Evolutionary conservation across 2,113 vertebrate species (phyloP).

Genomic region (Prochilodus magdalenae): DNA sequence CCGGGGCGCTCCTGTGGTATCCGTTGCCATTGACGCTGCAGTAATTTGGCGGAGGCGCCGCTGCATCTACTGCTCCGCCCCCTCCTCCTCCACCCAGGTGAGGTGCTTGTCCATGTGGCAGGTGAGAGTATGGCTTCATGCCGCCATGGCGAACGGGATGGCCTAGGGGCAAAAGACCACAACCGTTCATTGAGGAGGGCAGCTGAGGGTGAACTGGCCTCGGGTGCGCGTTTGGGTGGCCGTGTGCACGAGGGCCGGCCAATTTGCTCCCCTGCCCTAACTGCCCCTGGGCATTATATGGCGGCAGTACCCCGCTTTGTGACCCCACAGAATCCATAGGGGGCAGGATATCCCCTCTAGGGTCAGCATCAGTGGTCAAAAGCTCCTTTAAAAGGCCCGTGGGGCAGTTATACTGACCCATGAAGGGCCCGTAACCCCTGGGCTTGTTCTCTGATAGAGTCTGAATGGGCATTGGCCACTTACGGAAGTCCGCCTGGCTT

Average conservation of each 20-base stretch:
- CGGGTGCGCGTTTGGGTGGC: slow-evolving; percentile 59
- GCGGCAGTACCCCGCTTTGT: slow-evolving; percentile 65
- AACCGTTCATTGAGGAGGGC: slow-evolving; percentile 81
- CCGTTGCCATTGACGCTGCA: slow-evolving; percentile 81
- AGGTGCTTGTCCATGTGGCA: slow-evolving; percentile 80
- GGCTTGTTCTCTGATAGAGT: slow-evolving; percentile 85
- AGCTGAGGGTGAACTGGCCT: slow-evolving; percentile 82
- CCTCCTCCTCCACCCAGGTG: slow-evolving; percentile 70
- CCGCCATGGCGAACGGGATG: slow-evolving; percentile 79
- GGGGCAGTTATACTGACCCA: slow-evolving; percentile 84
- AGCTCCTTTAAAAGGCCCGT: slow-evolving; percentile 92
- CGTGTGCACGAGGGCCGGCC: slow-evolving; percentile 66
- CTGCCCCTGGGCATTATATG: slow-evolving; percentile 68
- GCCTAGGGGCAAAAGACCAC: slow-evolving; percentile 82
- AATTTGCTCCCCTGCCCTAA: slow-evolving; percentile 81
- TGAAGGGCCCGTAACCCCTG: slow-evolving; percentile 75
- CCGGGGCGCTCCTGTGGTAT: slow-evolving; percentile 80
- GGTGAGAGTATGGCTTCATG: slow-evolving; percentile 84
- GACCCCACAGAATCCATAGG: slow-evolving; percentile 78
- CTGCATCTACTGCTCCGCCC: slow-evolving; percentile 44
- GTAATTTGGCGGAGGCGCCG: slow-evolving; percentile 62
- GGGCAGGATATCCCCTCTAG: slow-evolving; percentile 81
- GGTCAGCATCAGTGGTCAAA: slow-evolving; percentile 85
- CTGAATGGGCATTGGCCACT: slow-evolving; percentile 87
- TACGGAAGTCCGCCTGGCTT: slow-evolving; percentile 86